Evolutionary conservation across 2,888 invertebrate species (phyloP).

Genomic region (Itoplectis maculator): DNA sequence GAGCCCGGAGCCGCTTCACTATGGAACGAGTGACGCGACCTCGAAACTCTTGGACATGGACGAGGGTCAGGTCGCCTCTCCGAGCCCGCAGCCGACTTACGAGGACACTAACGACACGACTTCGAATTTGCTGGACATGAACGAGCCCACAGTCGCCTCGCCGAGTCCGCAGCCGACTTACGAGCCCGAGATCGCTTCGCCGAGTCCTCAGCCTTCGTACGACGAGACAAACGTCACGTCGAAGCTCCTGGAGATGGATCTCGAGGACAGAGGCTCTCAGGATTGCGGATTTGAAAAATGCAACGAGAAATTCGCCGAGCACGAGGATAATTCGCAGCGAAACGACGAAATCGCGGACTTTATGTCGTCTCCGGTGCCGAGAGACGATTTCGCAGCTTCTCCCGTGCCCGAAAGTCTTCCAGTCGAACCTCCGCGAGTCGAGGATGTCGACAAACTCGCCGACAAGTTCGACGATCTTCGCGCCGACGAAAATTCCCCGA

Average conservation of each 20-base stretch:
- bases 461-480: constrained; percentile 36
- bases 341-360: not conserved
- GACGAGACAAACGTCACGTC: constrained; percentile 35
- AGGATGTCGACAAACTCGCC: constrained; percentile 11
- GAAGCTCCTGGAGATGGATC: constrained; percentile 60
- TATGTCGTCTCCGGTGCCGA: not conserved
- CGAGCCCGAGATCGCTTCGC: not conserved
- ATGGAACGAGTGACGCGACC: constrained; percentile 29
- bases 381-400: not conserved
- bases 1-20: not conserved
- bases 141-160: not conserved
- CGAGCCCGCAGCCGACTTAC: not conserved
- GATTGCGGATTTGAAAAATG: constrained; percentile 62
- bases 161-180: not conserved
- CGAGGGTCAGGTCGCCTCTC: not conserved
- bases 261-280: constrained; percentile 65
- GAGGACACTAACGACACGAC: constrained; percentile 28
- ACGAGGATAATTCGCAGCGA: not conserved
- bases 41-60: constrained; percentile 59
- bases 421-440: constrained; percentile 5
- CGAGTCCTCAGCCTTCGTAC: not conserved
- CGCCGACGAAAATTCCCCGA: not conserved
- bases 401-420: constrained; percentile 11
- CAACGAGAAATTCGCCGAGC: constrained; percentile 46
- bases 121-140: constrained; percentile 55